Base-by-base conservation (phyloP, 2,797 vertebrate species). In the Sebastes cheni region DNA sequence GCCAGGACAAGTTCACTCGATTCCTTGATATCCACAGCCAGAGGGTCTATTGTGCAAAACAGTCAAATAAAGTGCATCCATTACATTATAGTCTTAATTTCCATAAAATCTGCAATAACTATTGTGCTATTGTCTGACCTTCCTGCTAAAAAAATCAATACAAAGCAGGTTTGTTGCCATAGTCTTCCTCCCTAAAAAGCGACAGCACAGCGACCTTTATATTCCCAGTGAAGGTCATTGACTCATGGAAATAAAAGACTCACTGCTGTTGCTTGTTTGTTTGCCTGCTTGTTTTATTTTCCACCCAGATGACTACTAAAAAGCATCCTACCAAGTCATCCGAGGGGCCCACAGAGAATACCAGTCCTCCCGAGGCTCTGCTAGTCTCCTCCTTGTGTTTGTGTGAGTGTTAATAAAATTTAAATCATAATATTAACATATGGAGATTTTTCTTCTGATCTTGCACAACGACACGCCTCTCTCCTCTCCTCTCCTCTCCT, bases 251-350 rank as follows among this genome's bases (percentile, higher is more conserved):
- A 61, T 46, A 36, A 60, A 29, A 73, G 62, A 36, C 73, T 82
- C 65, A 30, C 55, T 42, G 67, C 69, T 61, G 22, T n/a, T 79
- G 3, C 69, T 58, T 86, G 67, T 84, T 86, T 85, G 82, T 81
- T 86, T 86, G 69, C 65, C 73, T 72, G 64, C 74, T 75, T 77
- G 50, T 62, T 90, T 83, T 83, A 66, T 76, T 84, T 89, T 90
- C 68, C 82, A 83, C 56, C 62, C 78, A 25, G 65, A 77, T 71
- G 80, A 75, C 67, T 56, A 27, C 52, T 84, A 67, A 82, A 86
- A 62, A 80, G 46, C 16, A 67, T 85, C 25, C 62, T 82, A 42
- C 65, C 56, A 72, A 78, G 75, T 79, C 72, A 80, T 72, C 70
- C 55, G 10, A 18, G 72, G 72, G 70, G 55, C 60, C 88, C 60